Evolutionary conservation across 2,888 invertebrate species (phyloP).

Genomic region (Lagria hirta): DNA sequence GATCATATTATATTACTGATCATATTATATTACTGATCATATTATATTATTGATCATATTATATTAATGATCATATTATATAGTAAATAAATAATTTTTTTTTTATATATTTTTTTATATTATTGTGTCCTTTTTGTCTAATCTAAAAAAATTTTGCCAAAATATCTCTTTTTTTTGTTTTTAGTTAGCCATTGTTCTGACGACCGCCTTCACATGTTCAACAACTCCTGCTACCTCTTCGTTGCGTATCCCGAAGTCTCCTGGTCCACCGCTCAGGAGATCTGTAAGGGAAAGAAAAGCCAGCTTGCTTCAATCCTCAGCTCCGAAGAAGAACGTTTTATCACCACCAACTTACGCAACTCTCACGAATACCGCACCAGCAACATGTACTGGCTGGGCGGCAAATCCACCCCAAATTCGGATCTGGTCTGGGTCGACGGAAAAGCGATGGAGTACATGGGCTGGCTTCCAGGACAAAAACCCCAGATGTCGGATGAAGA

Average conservation of each 20-base stretch:
- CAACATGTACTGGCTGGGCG: slow-evolving; percentile 75
- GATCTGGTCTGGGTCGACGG: slow-evolving; percentile 69
- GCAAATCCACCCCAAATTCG: slow-evolving; percentile 52
- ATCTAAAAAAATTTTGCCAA: too few relatives aligned
- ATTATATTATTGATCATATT: too few relatives aligned
- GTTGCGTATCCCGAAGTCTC: slow-evolving; percentile 76
- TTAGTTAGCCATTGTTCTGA: slow-evolving; percentile 71
- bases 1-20: too few relatives aligned
- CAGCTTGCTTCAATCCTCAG: slow-evolving; percentile 70
- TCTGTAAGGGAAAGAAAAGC: slow-evolving; percentile 72
- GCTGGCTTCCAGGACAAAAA: slow-evolving; percentile 63
- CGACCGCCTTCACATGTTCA: slow-evolving; percentile 68
- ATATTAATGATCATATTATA: too few relatives aligned
- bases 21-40: too few relatives aligned
- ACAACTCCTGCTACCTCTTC: slow-evolving; percentile 73
- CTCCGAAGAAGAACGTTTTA: slow-evolving; percentile 69
- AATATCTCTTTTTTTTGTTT: slow-evolving; percentile 33
- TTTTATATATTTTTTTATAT: too few relatives aligned
- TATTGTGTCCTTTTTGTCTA: too few relatives aligned
- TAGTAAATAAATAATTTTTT: too few relatives aligned
- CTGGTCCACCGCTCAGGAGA: slow-evolving; percentile 69
- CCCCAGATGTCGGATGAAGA: slow-evolving; percentile 35
- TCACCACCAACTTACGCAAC: slow-evolving; percentile 68
- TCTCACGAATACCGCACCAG: slow-evolving; percentile 72
- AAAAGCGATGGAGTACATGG: slow-evolving; percentile 57